Conservation (phyloP, 2,113 vertebrate genomes). For the Xiphorhynchus elegans region DNA sequence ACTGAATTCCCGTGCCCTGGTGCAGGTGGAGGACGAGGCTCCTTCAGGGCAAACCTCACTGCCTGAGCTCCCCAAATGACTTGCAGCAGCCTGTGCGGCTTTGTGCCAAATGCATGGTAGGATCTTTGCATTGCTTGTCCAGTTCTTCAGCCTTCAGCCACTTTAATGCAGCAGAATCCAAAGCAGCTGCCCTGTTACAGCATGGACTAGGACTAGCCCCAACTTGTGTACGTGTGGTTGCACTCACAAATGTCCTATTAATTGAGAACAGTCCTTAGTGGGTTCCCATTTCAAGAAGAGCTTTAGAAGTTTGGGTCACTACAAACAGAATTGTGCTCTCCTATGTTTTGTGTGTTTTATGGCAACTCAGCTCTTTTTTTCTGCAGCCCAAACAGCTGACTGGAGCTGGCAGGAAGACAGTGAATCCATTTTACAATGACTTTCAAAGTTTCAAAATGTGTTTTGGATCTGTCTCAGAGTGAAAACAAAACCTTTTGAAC, state of each 20-base stretch:
- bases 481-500: conserved; percentile 46
- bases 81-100: not conserved
- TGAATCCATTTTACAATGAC: not conserved
- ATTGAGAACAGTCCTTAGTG: conserved; percentile 33
- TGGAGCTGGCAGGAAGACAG: conserved; percentile 39
- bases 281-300: conserved; percentile 34
- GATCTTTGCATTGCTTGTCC: not conserved
- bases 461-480: conserved; percentile 53
- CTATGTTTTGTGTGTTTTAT: conserved; percentile 33
- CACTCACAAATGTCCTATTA: conserved; percentile 30
- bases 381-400: conserved; percentile 54
- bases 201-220: not conserved
- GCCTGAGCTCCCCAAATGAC: not conserved
- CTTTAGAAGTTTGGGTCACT: conserved; percentile 56
- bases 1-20: not conserved
- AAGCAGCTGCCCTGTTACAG: not conserved
- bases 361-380: not conserved
- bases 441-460: conserved; percentile 52
- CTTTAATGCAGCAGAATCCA: conserved; percentile 2
- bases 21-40: not conserved
- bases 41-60: not conserved
- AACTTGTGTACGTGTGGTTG: conserved; percentile 5
- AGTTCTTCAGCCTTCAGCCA: not conserved
- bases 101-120: not conserved
- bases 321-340: conserved; percentile 14